Conservation (phyloP, 1,140 invertebrate genomes). For the Cataglyphis hispanica region DNA sequence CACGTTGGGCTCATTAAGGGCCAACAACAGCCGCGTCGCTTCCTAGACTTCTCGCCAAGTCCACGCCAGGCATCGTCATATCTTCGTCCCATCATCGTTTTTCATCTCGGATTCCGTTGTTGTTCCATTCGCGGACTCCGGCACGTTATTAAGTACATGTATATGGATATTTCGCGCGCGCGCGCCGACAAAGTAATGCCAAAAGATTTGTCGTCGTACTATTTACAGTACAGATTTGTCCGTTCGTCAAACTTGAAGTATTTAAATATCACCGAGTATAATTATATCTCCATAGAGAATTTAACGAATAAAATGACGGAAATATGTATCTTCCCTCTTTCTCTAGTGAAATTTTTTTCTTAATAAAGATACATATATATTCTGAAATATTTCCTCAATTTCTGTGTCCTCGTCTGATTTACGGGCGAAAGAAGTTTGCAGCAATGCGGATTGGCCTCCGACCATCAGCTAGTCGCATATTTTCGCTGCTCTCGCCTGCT, state of each 20-base stretch:
- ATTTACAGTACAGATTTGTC: constrained; percentile 11
- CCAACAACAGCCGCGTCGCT: constrained; percentile 80
- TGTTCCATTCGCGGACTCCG: constrained; percentile 40
- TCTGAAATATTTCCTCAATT: too few relatives aligned
- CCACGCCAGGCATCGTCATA: constrained; percentile 78
- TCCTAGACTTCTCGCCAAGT: constrained; percentile 82
- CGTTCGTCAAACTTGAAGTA: not conserved
- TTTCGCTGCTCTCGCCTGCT: constrained; percentile 22
- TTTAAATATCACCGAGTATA: not conserved
- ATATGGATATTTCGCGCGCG: constrained; percentile 12
- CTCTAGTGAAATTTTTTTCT: not conserved
- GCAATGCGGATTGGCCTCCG: constrained; percentile 41
- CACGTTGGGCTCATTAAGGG: constrained; percentile 83
- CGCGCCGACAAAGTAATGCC: constrained; percentile 25
- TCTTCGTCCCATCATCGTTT: constrained; percentile 79
- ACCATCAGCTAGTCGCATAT: constrained; percentile 22
- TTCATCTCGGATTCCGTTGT: constrained; percentile 74
- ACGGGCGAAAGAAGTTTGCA: not conserved
- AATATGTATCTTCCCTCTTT: not conserved
- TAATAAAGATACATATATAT: not conserved
- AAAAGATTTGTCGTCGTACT: constrained; percentile 5
- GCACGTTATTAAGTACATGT: constrained; percentile 59
- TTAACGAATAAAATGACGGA: not conserved
- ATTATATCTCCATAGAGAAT: not conserved
- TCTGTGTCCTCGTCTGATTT: not conserved